phyloP scores from a whole-genome alignment of 2,888 invertebrate species.

The Agrotis exclamationis region DNA sequence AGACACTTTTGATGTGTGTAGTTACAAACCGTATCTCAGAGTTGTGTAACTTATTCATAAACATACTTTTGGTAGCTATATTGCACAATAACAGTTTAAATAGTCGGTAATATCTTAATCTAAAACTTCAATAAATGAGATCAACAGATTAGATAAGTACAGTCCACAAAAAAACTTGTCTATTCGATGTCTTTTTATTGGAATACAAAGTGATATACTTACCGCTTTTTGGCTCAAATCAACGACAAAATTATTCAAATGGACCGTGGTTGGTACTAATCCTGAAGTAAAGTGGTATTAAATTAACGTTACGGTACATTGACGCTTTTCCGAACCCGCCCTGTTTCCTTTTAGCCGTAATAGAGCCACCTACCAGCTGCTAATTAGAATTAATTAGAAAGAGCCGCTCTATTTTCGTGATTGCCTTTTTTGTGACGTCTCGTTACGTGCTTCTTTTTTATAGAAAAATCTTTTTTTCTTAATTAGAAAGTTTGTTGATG shows the following conservation, averaged over 20 bases:
- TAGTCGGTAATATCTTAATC: slow-evolving; percentile 43
- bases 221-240: slow-evolving; percentile 71
- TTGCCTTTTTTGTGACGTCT: slow-evolving; percentile 69
- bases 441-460: slow-evolving; percentile 59
- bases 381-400: slow-evolving; percentile 85
- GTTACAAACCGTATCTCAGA: not conserved
- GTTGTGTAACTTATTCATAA: not conserved
- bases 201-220: slow-evolving; percentile 49
- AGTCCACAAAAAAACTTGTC: slow-evolving; percentile 17
- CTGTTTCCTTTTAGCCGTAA: slow-evolving; percentile 71
- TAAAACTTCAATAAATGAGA: slow-evolving; percentile 47
- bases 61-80: not conserved
- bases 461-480: slow-evolving; percentile 53
- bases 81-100: slow-evolving; percentile 20
- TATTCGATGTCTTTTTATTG: slow-evolving; percentile 24
- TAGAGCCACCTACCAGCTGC: slow-evolving; percentile 73
- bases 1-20: too few species aligned
- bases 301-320: slow-evolving; percentile 82
- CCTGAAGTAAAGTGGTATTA: slow-evolving; percentile 77
- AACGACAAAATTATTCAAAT: slow-evolving; percentile 85
- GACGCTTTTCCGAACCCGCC: slow-evolving; percentile 81
- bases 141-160: slow-evolving; percentile 35
- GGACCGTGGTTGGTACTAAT: slow-evolving; percentile 73
- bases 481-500: slow-evolving; percentile 53
- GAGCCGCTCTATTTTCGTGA: slow-evolving; percentile 72